These are phyloP conservation scores for Megatriorchis doriae DNA, from an alignment of 2,113 vertebrate species.

Conservation along the genomic window DNA sequence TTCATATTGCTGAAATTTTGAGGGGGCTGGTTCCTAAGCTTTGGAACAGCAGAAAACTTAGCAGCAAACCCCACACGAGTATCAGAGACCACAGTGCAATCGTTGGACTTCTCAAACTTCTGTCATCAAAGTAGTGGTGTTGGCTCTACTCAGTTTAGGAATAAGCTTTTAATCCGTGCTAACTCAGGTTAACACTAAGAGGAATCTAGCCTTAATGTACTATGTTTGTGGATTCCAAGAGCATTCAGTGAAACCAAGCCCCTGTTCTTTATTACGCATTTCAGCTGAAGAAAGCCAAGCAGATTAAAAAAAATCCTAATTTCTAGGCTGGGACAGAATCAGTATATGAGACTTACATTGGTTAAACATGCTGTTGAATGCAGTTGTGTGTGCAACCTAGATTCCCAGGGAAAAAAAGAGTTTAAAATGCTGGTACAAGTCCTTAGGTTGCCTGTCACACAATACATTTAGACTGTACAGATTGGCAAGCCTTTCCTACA, in stretches of 20 bases:
- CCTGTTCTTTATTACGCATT: neutral
- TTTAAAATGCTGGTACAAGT: constrained; percentile 71
- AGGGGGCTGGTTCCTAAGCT: constrained; percentile 64
- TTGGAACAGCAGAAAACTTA: constrained; percentile 51
- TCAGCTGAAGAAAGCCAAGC: constrained; percentile 56
- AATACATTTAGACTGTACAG: constrained; percentile 46
- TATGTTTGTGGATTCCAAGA: neutral
- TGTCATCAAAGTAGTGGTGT: neutral
- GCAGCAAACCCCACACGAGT: constrained; percentile 51
- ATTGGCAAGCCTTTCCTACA: constrained; percentile 58
- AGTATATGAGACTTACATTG: neutral
- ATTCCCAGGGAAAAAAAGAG: neutral
- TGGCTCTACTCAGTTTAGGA: constrained; percentile 53
- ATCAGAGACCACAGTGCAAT: constrained; percentile 49
- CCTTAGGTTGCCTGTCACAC: constrained; percentile 68
- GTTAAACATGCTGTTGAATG: constrained; percentile 45
- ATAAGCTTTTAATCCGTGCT: constrained; percentile 26
- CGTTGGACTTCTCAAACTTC: neutral
- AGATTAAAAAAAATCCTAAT: constrained; percentile 45
- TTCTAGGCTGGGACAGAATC: constrained; percentile 57
- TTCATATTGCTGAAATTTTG: constrained; percentile 72
- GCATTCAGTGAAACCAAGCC: constrained; percentile 10
- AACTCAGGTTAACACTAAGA: neutral
- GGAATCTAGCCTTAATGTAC: neutral
- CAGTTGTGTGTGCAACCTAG: constrained; percentile 53